Conservation (phyloP, 2,113 vertebrate species). For the Aspiorhynchus laticeps region DNA sequence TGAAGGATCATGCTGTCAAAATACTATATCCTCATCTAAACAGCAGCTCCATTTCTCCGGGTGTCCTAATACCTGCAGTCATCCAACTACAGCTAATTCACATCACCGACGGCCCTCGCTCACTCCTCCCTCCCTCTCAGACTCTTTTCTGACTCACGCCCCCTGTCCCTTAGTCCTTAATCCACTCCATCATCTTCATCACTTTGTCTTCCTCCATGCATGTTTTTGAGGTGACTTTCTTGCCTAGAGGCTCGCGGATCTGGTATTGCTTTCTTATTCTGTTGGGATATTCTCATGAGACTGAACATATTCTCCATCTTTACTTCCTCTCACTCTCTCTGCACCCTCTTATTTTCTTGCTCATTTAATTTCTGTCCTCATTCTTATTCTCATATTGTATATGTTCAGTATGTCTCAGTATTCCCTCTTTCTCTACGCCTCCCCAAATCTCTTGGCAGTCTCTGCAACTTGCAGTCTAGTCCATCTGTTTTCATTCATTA, state of each 20-base stretch:
- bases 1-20: slow-evolving; percentile 67
- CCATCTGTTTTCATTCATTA: slow-evolving; percentile 83
- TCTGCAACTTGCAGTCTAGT: slow-evolving; percentile 60
- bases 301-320: slow-evolving; percentile 20
- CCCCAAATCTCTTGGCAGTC: slow-evolving; percentile 67
- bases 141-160: background rate
- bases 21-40: slow-evolving; percentile 71
- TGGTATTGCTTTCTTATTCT: slow-evolving; percentile 46
- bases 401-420: slow-evolving; percentile 27
- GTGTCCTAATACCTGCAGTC: slow-evolving; percentile 68
- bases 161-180: background rate
- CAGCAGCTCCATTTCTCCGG: slow-evolving; percentile 68
- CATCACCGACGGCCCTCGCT: slow-evolving; percentile 35
- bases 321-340: slow-evolving; percentile 18
- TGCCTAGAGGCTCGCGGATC: slow-evolving; percentile 23
- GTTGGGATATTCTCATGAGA: slow-evolving; percentile 44
- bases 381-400: slow-evolving; percentile 53
- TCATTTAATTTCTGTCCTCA: slow-evolving; percentile 49
- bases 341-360: slow-evolving; percentile 32
- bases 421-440: slow-evolving; percentile 53
- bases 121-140: slow-evolving; percentile 31
- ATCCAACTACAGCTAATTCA: slow-evolving; percentile 69
- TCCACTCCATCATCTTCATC: slow-evolving; percentile 13
- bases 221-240: background rate
- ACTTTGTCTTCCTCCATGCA: slow-evolving; percentile 1